Evolutionary conservation across 1,140 invertebrate species (phyloP).

Genomic region (Diachasma alloeum): DNA sequence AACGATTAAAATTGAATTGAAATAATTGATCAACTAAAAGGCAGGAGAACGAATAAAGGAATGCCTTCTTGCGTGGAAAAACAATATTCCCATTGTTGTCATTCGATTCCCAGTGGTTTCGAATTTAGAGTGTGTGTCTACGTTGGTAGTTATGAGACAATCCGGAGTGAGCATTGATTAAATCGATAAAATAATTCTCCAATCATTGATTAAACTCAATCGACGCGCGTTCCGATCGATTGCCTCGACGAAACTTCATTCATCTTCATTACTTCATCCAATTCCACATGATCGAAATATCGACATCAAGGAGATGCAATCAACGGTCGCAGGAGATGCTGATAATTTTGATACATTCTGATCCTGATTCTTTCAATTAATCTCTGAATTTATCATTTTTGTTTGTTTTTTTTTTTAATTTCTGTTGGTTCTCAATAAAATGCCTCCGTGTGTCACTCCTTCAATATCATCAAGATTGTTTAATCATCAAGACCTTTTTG

Average conservation of each 20-base stretch:
- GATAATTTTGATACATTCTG: not conserved
- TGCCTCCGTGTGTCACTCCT: slow-evolving; percentile 55
- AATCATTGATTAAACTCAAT: not conserved
- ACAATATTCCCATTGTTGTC: not conserved
- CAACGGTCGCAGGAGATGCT: slow-evolving; percentile 10
- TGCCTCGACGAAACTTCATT: not conserved
- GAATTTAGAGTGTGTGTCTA: slow-evolving; percentile 62
- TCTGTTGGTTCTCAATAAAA: slow-evolving; percentile 64
- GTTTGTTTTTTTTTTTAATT: no score
- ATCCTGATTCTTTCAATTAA: not conserved
- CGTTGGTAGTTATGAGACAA: slow-evolving; percentile 43
- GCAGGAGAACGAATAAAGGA: not conserved
- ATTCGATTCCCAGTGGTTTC: slow-evolving; percentile 51
- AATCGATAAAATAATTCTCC: not conserved
- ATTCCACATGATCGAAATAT: not conserved
- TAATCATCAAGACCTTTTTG: not conserved
- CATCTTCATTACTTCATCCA: not conserved
- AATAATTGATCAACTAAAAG: not conserved
- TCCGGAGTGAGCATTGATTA: slow-evolving; percentile 1
- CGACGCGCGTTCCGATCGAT: not conserved
- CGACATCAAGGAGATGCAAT: slow-evolving; percentile 2
- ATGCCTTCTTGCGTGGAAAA: slow-evolving; percentile 1
- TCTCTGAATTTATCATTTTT: no score
- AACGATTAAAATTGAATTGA: no score
- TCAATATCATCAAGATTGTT: slow-evolving; percentile 1